These are phyloP conservation scores for Orbicella faveolata DNA, from an alignment of 64 coral and sea anemone species.

Conservation along the genomic window DNA sequence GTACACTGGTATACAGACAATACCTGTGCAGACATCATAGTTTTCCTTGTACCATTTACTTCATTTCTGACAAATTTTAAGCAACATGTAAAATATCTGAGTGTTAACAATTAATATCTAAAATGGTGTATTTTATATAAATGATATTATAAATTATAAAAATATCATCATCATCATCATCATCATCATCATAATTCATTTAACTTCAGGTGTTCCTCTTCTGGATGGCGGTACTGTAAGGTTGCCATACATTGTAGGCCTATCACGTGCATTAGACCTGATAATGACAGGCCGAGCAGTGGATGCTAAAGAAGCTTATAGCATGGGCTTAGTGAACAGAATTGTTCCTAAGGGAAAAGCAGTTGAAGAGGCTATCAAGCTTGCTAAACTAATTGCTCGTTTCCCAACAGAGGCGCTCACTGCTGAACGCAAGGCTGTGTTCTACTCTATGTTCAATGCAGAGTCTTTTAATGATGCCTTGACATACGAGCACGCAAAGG, in stretches of 20 bases:
- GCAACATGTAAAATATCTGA: too few species aligned
- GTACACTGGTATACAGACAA: too few species aligned
- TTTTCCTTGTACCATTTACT: too few species aligned
- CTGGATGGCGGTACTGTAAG: slow-evolving; percentile 93
- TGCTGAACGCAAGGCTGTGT: slow-evolving; percentile 83
- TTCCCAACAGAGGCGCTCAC: slow-evolving; percentile 75
- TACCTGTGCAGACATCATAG: too few species aligned
- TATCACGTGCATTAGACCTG: slow-evolving; percentile 88
- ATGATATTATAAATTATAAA: too few species aligned
- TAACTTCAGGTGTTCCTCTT: slow-evolving; percentile 68
- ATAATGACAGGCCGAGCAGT: slow-evolving; percentile 93
- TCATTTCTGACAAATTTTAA: too few species aligned
- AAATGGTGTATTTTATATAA: too few species aligned
- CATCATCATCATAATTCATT: too few species aligned
- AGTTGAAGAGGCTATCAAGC: slow-evolving; percentile 57
- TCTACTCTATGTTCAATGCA: slow-evolving; percentile 87
- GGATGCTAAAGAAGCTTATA: slow-evolving; percentile 70
- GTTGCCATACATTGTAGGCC: slow-evolving; percentile 82
- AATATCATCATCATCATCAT: too few species aligned
- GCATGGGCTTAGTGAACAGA: slow-evolving; percentile 84
- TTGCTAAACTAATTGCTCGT: slow-evolving; percentile 67
- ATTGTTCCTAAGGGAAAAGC: slow-evolving; percentile 84
- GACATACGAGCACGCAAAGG: slow-evolving; percentile 78
- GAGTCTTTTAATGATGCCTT: slow-evolving; percentile 84
- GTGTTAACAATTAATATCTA: too few species aligned